Conservation (phyloP, 1,140 invertebrate genomes). For the Venturia canescens region DNA sequence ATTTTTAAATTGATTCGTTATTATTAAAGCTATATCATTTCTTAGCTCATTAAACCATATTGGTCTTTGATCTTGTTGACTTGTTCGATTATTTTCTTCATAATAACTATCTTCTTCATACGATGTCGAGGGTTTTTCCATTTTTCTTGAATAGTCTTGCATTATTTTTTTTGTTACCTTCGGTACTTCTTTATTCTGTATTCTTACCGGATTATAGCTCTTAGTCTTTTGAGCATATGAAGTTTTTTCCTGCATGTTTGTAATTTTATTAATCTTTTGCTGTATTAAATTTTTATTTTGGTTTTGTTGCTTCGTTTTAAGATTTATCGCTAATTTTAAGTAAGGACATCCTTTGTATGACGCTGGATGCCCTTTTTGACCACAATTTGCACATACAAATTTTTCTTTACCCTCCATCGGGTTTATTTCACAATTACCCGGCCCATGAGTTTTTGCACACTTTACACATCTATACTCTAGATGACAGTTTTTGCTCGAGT, state of each 20-base stretch:
- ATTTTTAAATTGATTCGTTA: too few relatives aligned
- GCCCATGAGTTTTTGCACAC: slow-evolving; percentile 43
- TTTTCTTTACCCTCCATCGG: background rate
- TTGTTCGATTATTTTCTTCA: background rate
- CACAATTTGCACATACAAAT: slow-evolving; percentile 44
- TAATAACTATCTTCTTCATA: background rate
- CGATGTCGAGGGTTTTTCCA: background rate
- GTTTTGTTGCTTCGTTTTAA: background rate
- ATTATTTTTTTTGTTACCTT: too few relatives aligned
- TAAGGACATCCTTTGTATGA: slow-evolving; percentile 49
- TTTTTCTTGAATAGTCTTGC: too few relatives aligned
- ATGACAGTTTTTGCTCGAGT: slow-evolving; percentile 47
- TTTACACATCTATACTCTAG: slow-evolving; percentile 51
- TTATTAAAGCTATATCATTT: too few relatives aligned
- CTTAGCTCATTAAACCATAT: too few relatives aligned
- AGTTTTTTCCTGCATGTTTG: background rate
- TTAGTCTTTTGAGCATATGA: background rate
- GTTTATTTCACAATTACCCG: slow-evolving; percentile 46
- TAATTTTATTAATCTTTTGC: background rate
- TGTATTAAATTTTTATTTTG: background rate
- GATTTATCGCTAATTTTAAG: background rate
- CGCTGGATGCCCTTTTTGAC: slow-evolving; percentile 42
- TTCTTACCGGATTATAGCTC: too few relatives aligned
- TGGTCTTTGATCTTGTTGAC: too few relatives aligned
- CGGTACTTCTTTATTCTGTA: too few relatives aligned